These are phyloP conservation scores for Argentina silus DNA, from an alignment of 2,797 vertebrate genomes.

Conservation along the genomic window DNA sequence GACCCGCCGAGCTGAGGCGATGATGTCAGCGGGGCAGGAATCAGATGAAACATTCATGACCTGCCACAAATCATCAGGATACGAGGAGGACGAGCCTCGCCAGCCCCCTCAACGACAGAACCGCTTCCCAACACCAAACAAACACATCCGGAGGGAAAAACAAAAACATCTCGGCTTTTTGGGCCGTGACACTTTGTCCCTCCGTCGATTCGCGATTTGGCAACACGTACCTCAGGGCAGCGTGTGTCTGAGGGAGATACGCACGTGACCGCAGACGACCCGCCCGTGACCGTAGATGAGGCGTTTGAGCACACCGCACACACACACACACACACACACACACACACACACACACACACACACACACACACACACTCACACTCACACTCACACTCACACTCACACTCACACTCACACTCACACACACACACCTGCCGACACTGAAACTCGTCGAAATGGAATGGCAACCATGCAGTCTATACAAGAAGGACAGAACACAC, in stretches of 20 bases:
- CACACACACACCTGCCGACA: no score
- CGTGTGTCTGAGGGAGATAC: no score
- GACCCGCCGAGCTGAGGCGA: no score
- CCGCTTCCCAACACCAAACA: constrained; percentile 1
- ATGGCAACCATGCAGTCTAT: neutral
- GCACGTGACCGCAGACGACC: no score
- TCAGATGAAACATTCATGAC: constrained; percentile 11
- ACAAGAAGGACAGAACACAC: neutral
- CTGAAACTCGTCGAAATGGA: neutral
- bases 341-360: no score
- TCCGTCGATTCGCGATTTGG: neutral
- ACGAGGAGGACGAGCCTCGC: neutral
- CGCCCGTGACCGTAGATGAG: no score
- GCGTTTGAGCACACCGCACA: no score
- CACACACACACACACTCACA: no score
- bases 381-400: no score
- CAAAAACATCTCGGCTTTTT: no score
- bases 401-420: no score
- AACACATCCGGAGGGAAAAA: neutral
- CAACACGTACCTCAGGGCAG: neutral
- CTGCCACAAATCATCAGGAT: neutral
- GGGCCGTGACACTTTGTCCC: neutral
- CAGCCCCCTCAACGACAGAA: neutral
- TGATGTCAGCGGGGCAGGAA: neutral
- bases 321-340: no score